Base-by-base conservation (phyloP, 2,888 invertebrate genomes). In the Limulus polyphemus region DNA sequence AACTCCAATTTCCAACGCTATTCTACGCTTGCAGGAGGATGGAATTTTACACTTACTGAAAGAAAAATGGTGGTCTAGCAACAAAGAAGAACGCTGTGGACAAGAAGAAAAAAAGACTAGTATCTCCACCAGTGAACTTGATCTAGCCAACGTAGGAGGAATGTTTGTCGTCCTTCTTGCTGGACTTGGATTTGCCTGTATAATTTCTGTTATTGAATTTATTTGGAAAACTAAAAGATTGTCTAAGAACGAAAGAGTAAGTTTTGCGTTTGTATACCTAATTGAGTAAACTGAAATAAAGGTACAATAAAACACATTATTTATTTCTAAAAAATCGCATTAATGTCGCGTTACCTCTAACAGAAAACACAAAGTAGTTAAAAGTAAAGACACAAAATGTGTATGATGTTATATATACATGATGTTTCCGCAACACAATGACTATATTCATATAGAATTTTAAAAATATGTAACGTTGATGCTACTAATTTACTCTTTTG, bases 31-130 rank as follows among this genome's bases (percentile, higher is more conserved):
- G 52, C 97, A 98, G 80, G 98, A 99, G 78, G 90, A 90, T 76
- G 95, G 95, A 54, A 88, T 87, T 77, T 81, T 98, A 67, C 93
- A 71, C 56, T 60, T 67, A 16, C 59, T 71, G 11, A 71, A 71
- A 81, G 90, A 92, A 49, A 86, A 88, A 75, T 99, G 98, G 98
- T 98, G 98, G 98, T 90, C 90, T 74, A 89, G 91, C 77, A 89
- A 88, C 78, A 32, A 32, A 16, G 93, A 91, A 32, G 90, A 69
- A 7, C 65, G 64, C 47, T 69, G 70, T 60, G 61, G 64, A 16
- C 67, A 65, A 54, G 70, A 71, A 60, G 69, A 67, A 32, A 68
- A 66, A 32, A 32, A 32, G 32, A 32, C 32, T 32, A 32, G 32
- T 32, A 5, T 7, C 32, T 32, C 32, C 3, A 32, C 67, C 56